Conservation (phyloP, 1,140 invertebrate species). For the Anastrepha obliqua region DNA sequence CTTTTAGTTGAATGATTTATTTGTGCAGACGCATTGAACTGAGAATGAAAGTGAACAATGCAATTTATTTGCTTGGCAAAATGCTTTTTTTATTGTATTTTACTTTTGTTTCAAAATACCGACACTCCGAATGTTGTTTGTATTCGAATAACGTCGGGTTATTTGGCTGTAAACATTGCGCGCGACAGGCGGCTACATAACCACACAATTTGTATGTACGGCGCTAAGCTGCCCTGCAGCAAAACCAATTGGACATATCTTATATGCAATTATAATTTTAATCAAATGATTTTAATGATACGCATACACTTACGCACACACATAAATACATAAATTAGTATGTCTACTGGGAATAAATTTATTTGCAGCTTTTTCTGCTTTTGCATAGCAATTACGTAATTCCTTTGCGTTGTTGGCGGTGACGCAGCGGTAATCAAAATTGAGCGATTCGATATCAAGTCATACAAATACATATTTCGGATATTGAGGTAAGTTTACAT, state of each 20-base stretch:
- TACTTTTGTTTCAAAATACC: not conserved
- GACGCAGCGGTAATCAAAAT: not conserved
- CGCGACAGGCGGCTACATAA: not conserved
- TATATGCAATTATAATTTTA: too few species aligned
- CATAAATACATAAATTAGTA: too few species aligned
- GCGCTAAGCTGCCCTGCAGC: not conserved
- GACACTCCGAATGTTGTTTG: not conserved
- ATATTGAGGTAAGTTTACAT: too few species aligned
- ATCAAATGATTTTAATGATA: too few species aligned
- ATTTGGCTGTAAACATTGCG: not conserved
- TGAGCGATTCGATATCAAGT: too few species aligned
- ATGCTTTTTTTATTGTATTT: not conserved
- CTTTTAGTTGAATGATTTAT: conserved; percentile 12
- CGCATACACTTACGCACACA: too few species aligned
- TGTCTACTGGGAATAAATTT: too few species aligned
- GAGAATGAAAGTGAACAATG: not conserved
- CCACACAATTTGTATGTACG: not conserved
- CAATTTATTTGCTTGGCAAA: not conserved
- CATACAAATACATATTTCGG: too few species aligned
- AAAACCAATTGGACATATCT: not conserved
- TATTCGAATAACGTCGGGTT: not conserved
- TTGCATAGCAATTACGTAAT: not conserved
- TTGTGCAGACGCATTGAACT: not conserved
- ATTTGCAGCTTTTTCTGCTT: too few species aligned
- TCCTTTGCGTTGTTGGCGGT: not conserved